Evolutionary conservation across 2,888 invertebrate genomes (phyloP).

Genomic region (Endomychus coccineus): DNA sequence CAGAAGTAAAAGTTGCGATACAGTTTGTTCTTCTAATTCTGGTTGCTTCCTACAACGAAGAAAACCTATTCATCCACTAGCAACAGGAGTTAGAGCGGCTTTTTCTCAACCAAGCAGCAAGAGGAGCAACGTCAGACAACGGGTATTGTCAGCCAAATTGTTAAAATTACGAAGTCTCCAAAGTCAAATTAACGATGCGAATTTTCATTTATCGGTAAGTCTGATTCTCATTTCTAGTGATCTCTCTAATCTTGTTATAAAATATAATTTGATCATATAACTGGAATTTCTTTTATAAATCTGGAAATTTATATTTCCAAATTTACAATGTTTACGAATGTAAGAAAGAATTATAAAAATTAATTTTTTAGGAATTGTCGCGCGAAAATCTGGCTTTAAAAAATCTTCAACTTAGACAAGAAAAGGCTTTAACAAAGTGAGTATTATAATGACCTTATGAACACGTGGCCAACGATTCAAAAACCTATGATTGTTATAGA

Average conservation of each 20-base stretch:
- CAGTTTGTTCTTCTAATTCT: slow-evolving; percentile 41
- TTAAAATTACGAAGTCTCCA: slow-evolving; percentile 68
- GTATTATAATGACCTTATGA: slow-evolving; percentile 17
- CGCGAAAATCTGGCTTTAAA: slow-evolving; percentile 70
- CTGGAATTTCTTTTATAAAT: no score
- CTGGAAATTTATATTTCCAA: no score
- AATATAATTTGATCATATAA: no score
- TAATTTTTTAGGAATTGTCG: slow-evolving; percentile 53
- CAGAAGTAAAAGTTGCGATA: slow-evolving; percentile 39
- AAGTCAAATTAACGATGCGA: slow-evolving; percentile 72
- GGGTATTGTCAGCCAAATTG: slow-evolving; percentile 70
- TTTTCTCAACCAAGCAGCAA: slow-evolving; percentile 21
- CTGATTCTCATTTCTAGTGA: no score
- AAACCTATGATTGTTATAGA: not conserved
- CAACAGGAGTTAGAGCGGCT: slow-evolving; percentile 27
- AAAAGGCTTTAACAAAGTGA: slow-evolving; percentile 65
- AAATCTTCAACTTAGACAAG: slow-evolving; percentile 72
- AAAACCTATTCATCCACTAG: slow-evolving; percentile 39
- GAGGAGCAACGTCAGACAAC: slow-evolving; percentile 44
- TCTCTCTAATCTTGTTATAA: no score
- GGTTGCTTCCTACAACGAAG: slow-evolving; percentile 40
- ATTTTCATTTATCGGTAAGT: slow-evolving; percentile 65
- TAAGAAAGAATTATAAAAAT: no score
- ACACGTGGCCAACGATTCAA: no score
- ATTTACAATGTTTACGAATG: no score